Conservation (phyloP, 2,888 invertebrate genomes). For the Tromatobia lineatoria region DNA sequence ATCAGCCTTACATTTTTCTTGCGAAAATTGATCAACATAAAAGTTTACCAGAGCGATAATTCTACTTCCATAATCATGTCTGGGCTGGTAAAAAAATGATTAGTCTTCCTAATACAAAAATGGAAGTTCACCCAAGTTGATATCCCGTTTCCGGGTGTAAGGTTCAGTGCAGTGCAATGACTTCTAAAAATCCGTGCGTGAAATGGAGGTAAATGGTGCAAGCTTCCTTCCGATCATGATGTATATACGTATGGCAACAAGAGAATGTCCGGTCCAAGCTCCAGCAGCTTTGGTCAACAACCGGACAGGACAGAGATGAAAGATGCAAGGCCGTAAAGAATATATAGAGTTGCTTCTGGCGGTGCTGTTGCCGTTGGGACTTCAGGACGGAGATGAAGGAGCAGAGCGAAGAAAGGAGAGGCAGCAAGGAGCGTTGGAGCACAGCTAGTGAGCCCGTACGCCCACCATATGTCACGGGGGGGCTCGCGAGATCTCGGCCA, state of each 20-base stretch:
- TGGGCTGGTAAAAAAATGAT: no score
- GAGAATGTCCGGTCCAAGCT: slow-evolving; percentile 43
- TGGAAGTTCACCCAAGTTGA: slow-evolving; percentile 29
- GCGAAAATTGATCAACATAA: no score
- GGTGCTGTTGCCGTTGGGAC: slow-evolving; percentile 30
- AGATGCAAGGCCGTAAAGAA: slow-evolving; percentile 58
- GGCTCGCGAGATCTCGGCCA: slow-evolving; percentile 70
- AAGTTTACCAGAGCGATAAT: no score
- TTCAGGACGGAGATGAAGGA: slow-evolving; percentile 37
- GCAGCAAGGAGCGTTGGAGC: slow-evolving; percentile 8
- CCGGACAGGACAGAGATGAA: slow-evolving; percentile 53
- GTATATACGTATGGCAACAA: slow-evolving; percentile 29
- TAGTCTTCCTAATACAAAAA: slow-evolving; percentile 29
- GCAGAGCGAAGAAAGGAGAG: slow-evolving; percentile 52
- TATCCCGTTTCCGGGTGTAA: slow-evolving; percentile 21
- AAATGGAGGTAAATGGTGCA: slow-evolving; percentile 62
- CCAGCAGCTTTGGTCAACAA: slow-evolving; percentile 49
- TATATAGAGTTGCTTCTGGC: slow-evolving; percentile 12
- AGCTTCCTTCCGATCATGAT: slow-evolving; percentile 77
- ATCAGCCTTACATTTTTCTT: no score
- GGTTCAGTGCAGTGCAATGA: slow-evolving; percentile 16
- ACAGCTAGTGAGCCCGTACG: slow-evolving; percentile 70
- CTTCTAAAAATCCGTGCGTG: slow-evolving; percentile 55
- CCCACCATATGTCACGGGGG: slow-evolving; percentile 78
- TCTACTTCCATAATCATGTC: no score